Percentiles rank a stretch among this genome's conserved stretches.
Conservation (phyloP, 2,113 vertebrate species). For the Accipiter virgatus region DNA sequence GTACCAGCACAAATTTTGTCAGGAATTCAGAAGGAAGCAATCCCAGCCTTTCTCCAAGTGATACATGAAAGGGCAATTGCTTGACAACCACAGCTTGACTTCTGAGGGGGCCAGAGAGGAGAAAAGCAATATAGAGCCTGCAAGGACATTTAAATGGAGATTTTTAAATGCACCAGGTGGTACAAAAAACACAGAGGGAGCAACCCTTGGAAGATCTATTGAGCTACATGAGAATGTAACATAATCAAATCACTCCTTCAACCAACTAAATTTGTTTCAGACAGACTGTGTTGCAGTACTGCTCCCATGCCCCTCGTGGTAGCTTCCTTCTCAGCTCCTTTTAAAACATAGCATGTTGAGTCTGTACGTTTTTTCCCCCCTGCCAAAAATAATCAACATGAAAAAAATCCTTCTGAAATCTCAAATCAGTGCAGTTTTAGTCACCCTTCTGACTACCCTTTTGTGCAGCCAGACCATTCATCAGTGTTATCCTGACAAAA, state of each 20-base stretch:
- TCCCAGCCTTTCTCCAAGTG: neutral
- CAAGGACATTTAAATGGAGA: neutral
- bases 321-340: neutral
- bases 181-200: neutral
- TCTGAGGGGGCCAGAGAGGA: neutral
- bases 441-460: conserved; percentile 42
- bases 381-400: conserved; percentile 52
- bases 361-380: neutral
- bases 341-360: conserved; percentile 17
- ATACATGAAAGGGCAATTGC: neutral
- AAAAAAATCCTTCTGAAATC: conserved; percentile 13
- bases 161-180: neutral
- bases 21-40: neutral
- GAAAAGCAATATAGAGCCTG: neutral
- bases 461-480: conserved; percentile 49
- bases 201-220: neutral
- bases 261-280: conserved; percentile 32
- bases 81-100: neutral
- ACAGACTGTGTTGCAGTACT: conserved; percentile 16
- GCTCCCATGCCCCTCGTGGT: neutral
- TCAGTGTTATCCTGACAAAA: conserved; percentile 4
- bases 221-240: neutral
- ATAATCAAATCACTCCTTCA: neutral
- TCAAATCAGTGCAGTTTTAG: conserved; percentile 29
- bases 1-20: neutral